Percentiles rank a stretch among this genome's conserved stretches.
Evolutionary conservation across 2,113 vertebrate genomes (phyloP).

Genomic region (Entelurus aequoreus): DNA sequence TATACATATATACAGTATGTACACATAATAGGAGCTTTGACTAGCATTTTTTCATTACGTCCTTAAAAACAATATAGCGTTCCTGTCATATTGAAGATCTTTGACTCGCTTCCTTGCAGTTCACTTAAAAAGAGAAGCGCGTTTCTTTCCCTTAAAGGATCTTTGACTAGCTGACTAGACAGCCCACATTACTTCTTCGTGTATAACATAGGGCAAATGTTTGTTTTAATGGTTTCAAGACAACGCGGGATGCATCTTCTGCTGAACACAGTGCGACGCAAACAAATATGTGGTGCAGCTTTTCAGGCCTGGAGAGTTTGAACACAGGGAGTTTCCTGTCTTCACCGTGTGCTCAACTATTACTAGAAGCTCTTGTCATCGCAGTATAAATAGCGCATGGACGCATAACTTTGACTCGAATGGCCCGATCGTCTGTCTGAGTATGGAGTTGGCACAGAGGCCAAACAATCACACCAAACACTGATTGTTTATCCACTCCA

Average conservation of each 20-base stretch:
- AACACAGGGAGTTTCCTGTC: slow-evolving; percentile 43
- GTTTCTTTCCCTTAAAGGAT: too few species aligned
- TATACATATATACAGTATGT: too few species aligned
- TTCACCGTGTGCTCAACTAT: slow-evolving; percentile 49
- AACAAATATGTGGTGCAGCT: slow-evolving; percentile 14
- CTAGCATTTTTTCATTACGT: too few species aligned
- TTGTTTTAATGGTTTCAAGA: not conserved
- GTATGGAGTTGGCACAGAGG: not conserved
- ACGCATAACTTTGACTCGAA: slow-evolving; percentile 57
- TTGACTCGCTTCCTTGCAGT: too few species aligned
- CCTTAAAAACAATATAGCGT: too few species aligned
- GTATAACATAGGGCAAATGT: not conserved
- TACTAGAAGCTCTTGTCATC: slow-evolving; percentile 51
- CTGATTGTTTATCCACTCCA: too few species aligned
- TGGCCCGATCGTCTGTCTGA: slow-evolving; percentile 41
- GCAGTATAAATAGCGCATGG: slow-evolving; percentile 62
- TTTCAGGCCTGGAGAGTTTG: slow-evolving; percentile 19
- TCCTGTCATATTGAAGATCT: too few species aligned
- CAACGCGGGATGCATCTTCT: not conserved
- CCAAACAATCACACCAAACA: not conserved
- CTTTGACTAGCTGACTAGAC: too few species aligned
- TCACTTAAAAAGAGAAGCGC: too few species aligned
- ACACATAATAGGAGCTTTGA: too few species aligned
- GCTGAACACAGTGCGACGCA: not conserved
- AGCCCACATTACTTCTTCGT: not conserved